phyloP scores from a whole-genome alignment of 2,797 vertebrate genomes.

The Characodon lateralis region DNA sequence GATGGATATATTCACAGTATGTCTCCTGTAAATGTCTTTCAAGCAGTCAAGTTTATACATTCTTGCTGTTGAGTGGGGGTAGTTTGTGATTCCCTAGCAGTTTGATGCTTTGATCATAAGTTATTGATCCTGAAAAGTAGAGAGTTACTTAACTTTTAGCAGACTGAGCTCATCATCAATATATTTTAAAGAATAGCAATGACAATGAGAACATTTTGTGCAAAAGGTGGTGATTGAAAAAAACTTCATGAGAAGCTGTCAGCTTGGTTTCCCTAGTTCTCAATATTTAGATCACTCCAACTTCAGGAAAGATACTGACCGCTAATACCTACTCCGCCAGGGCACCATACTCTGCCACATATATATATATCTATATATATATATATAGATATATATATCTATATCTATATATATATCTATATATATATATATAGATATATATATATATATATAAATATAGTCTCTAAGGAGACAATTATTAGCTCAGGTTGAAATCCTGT shows the following conservation, averaged over 20 bases:
- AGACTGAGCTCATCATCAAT: not conserved
- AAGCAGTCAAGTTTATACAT: not conserved
- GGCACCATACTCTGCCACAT: no score
- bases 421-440: no score
- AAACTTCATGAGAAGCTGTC: not conserved
- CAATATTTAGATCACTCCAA: not conserved
- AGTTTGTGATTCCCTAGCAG: not conserved
- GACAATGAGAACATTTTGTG: not conserved
- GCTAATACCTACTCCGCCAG: not conserved
- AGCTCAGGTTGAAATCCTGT: constrained; percentile 51
- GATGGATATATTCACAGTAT: no score
- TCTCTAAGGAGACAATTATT: constrained; percentile 24
- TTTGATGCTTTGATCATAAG: no score
- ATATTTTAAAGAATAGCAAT: not conserved
- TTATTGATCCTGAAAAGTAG: not conserved
- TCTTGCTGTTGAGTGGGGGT: not conserved
- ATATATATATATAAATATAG: not conserved
- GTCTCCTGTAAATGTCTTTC: no score
- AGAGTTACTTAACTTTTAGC: not conserved
- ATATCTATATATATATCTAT: no score
- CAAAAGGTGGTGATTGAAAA: not conserved
- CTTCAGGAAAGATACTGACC: not conserved
- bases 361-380: no score
- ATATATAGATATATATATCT: no score
- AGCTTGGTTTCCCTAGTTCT: constrained; percentile 13